Conservation (phyloP, 2,888 invertebrate genomes). For the Papilio protenor region DNA sequence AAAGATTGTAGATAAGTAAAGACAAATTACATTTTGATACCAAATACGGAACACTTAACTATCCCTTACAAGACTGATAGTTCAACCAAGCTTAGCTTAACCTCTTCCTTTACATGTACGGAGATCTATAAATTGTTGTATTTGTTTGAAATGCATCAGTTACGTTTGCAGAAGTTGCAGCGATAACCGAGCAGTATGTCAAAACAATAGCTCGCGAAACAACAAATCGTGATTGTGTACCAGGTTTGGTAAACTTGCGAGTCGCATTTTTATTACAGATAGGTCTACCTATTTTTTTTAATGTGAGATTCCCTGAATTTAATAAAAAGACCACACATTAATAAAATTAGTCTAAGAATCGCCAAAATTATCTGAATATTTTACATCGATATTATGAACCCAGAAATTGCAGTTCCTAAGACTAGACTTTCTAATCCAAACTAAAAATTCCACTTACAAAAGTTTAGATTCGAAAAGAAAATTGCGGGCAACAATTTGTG, state of each 20-base stretch:
- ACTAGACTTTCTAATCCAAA: not conserved
- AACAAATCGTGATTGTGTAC: constrained; percentile 57
- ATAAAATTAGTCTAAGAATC: not conserved
- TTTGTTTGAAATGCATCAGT: constrained; percentile 24
- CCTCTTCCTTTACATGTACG: constrained; percentile 8
- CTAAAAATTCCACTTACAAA: not conserved
- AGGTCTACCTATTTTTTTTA: not conserved
- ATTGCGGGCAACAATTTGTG: too few relatives aligned
- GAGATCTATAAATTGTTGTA: constrained; percentile 20
- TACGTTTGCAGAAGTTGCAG: constrained; percentile 8
- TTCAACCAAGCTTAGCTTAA: not conserved
- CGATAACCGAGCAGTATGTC: constrained; percentile 54
- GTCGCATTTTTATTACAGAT: not conserved
- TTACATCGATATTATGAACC: not conserved
- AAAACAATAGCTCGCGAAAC: constrained; percentile 56
- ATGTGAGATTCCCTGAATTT: not conserved
- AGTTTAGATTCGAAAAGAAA: not conserved
- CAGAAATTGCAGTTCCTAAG: not conserved
- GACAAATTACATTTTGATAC: constrained; percentile 22
- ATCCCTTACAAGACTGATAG: not conserved
- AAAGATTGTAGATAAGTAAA: constrained; percentile 12
- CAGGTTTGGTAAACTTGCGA: constrained; percentile 50
- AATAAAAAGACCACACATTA: not conserved
- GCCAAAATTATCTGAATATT: not conserved
- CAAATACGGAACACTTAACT: constrained; percentile 3